phyloP scores from a whole-genome alignment of 2,113 vertebrate species.

The Otolemur garnettii region DNA sequence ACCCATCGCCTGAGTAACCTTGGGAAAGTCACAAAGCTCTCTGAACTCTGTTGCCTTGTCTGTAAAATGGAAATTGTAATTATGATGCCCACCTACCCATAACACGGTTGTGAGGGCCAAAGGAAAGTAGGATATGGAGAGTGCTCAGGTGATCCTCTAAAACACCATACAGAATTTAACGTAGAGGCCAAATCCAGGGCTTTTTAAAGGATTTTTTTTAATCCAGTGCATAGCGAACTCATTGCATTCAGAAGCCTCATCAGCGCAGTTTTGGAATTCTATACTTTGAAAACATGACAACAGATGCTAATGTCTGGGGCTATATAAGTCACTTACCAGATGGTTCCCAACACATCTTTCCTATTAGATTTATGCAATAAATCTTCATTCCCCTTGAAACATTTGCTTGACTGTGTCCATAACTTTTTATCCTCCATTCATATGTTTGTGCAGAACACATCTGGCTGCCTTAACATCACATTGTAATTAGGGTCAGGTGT shows the following conservation, averaged over 20 bases:
- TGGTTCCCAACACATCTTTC: slow-evolving; percentile 62
- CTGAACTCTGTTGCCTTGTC: background rate
- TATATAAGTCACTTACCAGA: slow-evolving; percentile 64
- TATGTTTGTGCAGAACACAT: slow-evolving; percentile 48
- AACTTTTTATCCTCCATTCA: slow-evolving; percentile 62
- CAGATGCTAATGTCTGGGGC: slow-evolving; percentile 76
- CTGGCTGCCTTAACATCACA: slow-evolving; percentile 52
- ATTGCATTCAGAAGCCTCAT: slow-evolving; percentile 66
- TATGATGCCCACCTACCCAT: too few species aligned
- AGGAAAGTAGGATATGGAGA: background rate
- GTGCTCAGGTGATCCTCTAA: background rate
- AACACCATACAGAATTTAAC: background rate
- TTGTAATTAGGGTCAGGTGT: background rate
- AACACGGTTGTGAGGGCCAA: background rate
- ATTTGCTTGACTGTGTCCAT: slow-evolving; percentile 52
- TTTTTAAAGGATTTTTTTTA: slow-evolving; percentile 16
- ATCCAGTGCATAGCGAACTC: background rate
- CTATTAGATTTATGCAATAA: slow-evolving; percentile 72
- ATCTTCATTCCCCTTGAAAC: slow-evolving; percentile 75
- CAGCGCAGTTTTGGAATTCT: slow-evolving; percentile 72
- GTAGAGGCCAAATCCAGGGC: slow-evolving; percentile 6
- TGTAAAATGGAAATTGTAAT: background rate
- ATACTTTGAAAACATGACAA: slow-evolving; percentile 68
- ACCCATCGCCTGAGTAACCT: background rate
- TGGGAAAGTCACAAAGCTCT: background rate